Base-by-base conservation (phyloP, 1,140 invertebrate species). In the Phymastichus coffea region DNA sequence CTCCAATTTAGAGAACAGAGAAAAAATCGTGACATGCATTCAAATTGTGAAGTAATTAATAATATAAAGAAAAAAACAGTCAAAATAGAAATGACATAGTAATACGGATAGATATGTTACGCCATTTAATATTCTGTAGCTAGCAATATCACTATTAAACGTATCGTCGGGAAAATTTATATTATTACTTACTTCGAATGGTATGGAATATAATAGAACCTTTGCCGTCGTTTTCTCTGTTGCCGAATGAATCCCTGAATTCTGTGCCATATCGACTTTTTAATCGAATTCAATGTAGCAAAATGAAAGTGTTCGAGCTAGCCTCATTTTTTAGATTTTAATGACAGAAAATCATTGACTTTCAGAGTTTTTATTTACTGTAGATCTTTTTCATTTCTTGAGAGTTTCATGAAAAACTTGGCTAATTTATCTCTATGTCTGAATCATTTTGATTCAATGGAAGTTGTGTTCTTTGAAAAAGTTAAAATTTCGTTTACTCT, bases 261-360 rank as follows among this genome's bases (percentile, higher is more conserved):
- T 61, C 49, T 61, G 58, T 61, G 58, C 58, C 58, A 61, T 61
- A 61, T 48, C 58, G 43, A 54, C 44, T 14, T 54, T 48, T 53
- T 48, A 59, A 58, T 58, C 47, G 51, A 58, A 51, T 44, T 58
- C 14, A 14, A 14, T 23, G 20, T 7, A 20, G 17, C 12, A 19
- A 7, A 15, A 55, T 14, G n/a, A 46, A 40, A 37, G 38, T 52
- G 26, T 53, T 37, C 26, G 22, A 35, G 19, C 38, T 52, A 44
- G 25, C 30, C 12, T 59, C 41, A 19, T 22, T n/a, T n/a, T 51
- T 43, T 33, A 17, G 26, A 52, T 44, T 44, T 38, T 17, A 25
- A 10, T 19, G 35, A 28, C 28, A 10, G 46, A 33, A 44, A 10
- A 20, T 53, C n/a, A n/a, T 10, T 17, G 38, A 30, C 44, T 26